Base-by-base conservation (phyloP, 1,140 invertebrate genomes). In the Pachypeltis micranthus region DNA sequence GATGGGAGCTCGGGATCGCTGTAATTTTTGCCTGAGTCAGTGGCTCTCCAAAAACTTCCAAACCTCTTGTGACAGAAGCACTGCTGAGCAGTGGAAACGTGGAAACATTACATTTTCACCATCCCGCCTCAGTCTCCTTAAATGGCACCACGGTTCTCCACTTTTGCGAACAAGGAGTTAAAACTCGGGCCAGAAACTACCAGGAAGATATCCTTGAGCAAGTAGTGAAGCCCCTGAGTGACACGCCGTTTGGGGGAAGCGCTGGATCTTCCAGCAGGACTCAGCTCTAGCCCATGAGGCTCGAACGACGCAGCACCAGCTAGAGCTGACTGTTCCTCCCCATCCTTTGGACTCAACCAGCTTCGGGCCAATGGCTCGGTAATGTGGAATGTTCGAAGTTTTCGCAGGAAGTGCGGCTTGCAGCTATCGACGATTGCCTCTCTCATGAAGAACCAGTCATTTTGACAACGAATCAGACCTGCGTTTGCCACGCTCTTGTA, bases 231-330 rank as follows among this genome's bases (percentile, higher is more conserved):
- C 31, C 31, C 16, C 31, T 39, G 31, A 39, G 31, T 39, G 31
- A 39, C 16, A 16, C 31, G 7, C 16, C 31, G 31, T 39, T 10
- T 7, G 7, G 31, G 12, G 55, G 16, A 44, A 34, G 1, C 19
- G 26, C n/a, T 44, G 31, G 31, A 12, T 63, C 21, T 63, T 63
- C 25, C 23, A 47, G 29, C 57, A 59, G 19, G 39, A 60, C 29
- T 64, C 14, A 0, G 39, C 44, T 27, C 58, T 44, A 3, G 39
- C 7, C 19, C 19, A 64, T 31, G 59, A 64, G 29, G 44, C 44
- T 25, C 24, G 51, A 61, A 44, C 39, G 25, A 16, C 31, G 7
- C 31, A 39, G 16, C 31, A 39, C 7, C 16, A 16, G 31, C 31
- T 39, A 16, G 31, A 39, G 16, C 7, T 10, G 31, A 39, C 7